Percentiles rank a stretch among this genome's conserved stretches.
Conservation (phyloP, 2,888 invertebrate genomes). For the Rhynchonema sp. region DNA sequence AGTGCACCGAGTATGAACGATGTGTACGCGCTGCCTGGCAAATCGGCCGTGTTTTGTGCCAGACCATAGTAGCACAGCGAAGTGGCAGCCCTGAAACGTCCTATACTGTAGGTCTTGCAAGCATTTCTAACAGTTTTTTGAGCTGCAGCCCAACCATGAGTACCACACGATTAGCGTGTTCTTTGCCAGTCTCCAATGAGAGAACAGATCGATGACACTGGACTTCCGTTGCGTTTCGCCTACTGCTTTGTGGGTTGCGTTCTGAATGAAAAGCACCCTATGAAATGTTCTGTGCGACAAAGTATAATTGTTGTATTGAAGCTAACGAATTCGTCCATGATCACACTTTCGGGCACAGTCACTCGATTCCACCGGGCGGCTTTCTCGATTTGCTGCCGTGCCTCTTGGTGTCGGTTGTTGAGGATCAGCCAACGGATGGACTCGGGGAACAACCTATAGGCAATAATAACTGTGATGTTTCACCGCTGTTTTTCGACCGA, state of each 20-base stretch:
- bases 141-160: not conserved
- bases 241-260: no score
- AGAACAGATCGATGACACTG: no score
- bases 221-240: no score
- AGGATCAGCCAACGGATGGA: constrained; percentile 7
- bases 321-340: not conserved
- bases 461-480: no score
- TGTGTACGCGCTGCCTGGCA: not conserved
- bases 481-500: no score
- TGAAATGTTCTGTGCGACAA: no score
- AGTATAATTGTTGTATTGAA: no score
- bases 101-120: not conserved
- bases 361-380: not conserved
- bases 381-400: not conserved
- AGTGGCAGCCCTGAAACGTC: not conserved
- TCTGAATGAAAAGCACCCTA: no score
- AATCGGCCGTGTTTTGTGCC: not conserved
- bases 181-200: constrained; percentile 1
- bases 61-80: not conserved
- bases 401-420: constrained; percentile 3
- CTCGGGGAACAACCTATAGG: constrained; percentile 6
- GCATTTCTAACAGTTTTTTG: not conserved
- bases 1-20: not conserved
- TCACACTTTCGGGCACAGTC: not conserved
- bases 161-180: constrained; percentile 3